Evolutionary conservation across 2,113 vertebrate species (phyloP), one percentile per base, ranked within the genome.

Genomic region (Cyanistes caeruleus): DNA sequence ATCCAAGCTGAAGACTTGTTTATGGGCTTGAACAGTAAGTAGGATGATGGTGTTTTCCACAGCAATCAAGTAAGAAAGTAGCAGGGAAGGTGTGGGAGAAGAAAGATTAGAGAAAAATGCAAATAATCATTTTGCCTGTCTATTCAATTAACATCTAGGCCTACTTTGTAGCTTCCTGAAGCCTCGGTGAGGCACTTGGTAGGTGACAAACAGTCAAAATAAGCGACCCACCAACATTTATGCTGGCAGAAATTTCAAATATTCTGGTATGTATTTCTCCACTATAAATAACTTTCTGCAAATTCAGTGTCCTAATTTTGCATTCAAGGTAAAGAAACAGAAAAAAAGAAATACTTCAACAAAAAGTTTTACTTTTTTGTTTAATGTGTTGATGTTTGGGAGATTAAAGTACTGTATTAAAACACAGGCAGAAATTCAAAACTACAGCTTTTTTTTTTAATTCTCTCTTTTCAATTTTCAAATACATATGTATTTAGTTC

Each of bases 101-200:
- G 70, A 95, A 95, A 97, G 91, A 97, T 95, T 95, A 96, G 94
- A 97, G 89, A 81, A 97, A 94, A 95, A 97, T 96, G 93, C 62
- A 96, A 96, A 96, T 92, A 91, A 79, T 92, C 21, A 92, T 84
- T 92, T 95, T 92, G 48, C 56, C 83, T 97, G 95, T 95, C 96
- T 96, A 55, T 88, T 92, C 88, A 88, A 86, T 92, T 96, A 97
- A 90, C 83, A 95, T 90, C 83, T 92, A 94, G 92, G 52, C 88
- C 79, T 96, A 88, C 92, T 96, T 96, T 95, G 83, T 89, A 92
- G 49, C 85, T 94, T 87, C 64, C 90, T 68, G 86, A 94, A 94
- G 83, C 52, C 83, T 96, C 73, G 16, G 23, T 63, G 49, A 84
- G 73, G 73, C 88, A 96, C 25, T 90, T 79, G 89, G 69, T 89